Conservation (phyloP, 2,113 vertebrate species). For the Rhadina sibilatrix region DNA sequence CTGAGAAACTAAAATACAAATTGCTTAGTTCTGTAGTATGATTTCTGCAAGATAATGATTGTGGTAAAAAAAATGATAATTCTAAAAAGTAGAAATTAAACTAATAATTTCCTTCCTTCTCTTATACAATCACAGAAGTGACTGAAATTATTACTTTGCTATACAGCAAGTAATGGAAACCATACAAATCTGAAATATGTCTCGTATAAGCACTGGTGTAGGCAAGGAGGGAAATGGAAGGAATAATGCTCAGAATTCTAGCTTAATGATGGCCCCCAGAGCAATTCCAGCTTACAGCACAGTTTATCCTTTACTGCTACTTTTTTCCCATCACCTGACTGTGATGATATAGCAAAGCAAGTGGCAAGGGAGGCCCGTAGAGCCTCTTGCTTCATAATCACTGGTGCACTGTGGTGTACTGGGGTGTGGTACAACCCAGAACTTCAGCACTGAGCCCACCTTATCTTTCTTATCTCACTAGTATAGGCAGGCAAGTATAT, state of each 20-base stretch:
- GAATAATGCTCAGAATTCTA: neutral
- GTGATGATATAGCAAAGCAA: neutral
- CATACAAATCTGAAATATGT: neutral
- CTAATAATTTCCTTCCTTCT: neutral
- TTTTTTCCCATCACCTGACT: neutral
- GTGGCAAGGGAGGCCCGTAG: neutral
- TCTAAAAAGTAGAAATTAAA: neutral
- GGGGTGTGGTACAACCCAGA: neutral
- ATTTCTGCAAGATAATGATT: neutral
- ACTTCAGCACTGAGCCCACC: neutral
- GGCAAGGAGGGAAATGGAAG: neutral
- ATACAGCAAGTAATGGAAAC: neutral
- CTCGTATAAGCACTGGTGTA: rapidly evolving
- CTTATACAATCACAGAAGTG: neutral
- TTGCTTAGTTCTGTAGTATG: neutral
- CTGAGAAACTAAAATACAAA: neutral
- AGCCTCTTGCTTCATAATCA: neutral
- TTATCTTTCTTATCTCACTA: neutral
- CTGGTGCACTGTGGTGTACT: neutral
- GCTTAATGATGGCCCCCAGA: neutral
- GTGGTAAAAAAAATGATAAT: neutral
- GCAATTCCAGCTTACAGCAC: neutral
- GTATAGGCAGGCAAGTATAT: neutral
- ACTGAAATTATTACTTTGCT: neutral
- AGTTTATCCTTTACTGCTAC: neutral